A percentile compares a stretch with the other conserved stretches of the same genome.
These are phyloP conservation scores for Heliconius melpomene DNA, from an alignment of 1,140 invertebrate genomes.

Conservation along the genomic window DNA sequence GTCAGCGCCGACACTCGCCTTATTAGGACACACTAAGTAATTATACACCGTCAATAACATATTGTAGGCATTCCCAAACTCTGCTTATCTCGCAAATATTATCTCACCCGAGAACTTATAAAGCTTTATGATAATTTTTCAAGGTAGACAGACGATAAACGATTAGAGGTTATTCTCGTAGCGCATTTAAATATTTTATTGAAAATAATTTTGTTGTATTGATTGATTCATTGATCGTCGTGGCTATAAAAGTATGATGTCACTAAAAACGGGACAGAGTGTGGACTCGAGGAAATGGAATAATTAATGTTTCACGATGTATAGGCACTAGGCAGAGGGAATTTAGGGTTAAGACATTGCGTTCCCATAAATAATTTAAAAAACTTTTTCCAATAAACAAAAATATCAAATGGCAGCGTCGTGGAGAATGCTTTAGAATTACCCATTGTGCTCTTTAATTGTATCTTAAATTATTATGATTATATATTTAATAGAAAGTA, in stretches of 20 bases:
- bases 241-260: too few species aligned
- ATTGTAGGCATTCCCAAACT: constrained; percentile 23
- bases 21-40: constrained; percentile 32
- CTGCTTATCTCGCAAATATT: constrained; percentile 6
- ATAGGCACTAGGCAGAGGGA: too few species aligned
- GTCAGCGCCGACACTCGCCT: constrained; percentile 31
- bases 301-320: too few species aligned
- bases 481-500: constrained; percentile 27
- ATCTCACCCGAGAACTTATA: constrained; percentile 2
- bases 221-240: too few species aligned
- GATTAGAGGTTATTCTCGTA: neutral
- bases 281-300: too few species aligned
- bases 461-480: constrained; percentile 25
- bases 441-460: constrained; percentile 21
- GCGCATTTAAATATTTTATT: too few species aligned
- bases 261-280: too few species aligned
- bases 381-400: too few species aligned
- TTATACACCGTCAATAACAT: constrained; percentile 31
- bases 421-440: constrained; percentile 21
- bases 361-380: too few species aligned
- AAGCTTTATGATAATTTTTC: constrained; percentile 13
- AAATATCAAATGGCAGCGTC: too few species aligned
- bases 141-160: neutral
- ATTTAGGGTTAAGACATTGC: too few species aligned
- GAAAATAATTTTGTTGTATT: too few species aligned